Percentiles rank a stretch among this genome's conserved stretches.
phyloP scores from a whole-genome alignment of 2,888 invertebrate species.

The Lasioglossum lativentre region DNA sequence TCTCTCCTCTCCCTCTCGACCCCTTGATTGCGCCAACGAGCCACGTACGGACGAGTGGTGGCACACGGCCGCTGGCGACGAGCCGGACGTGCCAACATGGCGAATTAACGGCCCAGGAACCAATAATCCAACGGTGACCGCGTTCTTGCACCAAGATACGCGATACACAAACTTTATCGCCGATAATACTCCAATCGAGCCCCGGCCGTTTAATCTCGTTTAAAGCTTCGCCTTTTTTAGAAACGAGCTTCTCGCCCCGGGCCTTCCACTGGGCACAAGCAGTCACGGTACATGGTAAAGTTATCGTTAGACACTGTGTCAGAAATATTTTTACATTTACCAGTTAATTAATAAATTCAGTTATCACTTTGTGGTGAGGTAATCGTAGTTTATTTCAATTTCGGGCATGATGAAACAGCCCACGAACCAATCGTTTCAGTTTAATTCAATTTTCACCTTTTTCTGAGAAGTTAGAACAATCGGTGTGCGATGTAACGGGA shows the following conservation, averaged over 20 bases:
- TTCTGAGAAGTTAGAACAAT: no score
- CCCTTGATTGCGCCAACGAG: slow-evolving; percentile 68
- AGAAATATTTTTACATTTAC: background rate
- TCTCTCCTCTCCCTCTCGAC: slow-evolving; percentile 41
- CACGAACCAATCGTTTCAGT: background rate
- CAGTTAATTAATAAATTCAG: no score
- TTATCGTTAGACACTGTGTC: background rate
- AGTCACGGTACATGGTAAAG: background rate
- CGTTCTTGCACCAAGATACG: slow-evolving; percentile 22
- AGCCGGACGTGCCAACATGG: slow-evolving; percentile 62
- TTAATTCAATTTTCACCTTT: background rate
- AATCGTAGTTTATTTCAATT: no score
- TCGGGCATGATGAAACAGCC: no score
- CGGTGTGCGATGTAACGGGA: no score
- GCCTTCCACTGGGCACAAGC: no score
- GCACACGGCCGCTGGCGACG: slow-evolving; percentile 51
- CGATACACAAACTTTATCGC: slow-evolving; percentile 21
- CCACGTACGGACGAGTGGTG: slow-evolving; percentile 57
- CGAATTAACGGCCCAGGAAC: slow-evolving; percentile 68
- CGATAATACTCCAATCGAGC: slow-evolving; percentile 12
- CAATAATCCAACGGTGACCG: slow-evolving; percentile 60
- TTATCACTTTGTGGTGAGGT: no score
- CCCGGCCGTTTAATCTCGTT: slow-evolving; percentile 33
- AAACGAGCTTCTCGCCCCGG: background rate
- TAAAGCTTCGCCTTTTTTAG: background rate